These are phyloP conservation scores for Esox niger DNA, from an alignment of 2,113 vertebrate species.

Conservation along the genomic window DNA sequence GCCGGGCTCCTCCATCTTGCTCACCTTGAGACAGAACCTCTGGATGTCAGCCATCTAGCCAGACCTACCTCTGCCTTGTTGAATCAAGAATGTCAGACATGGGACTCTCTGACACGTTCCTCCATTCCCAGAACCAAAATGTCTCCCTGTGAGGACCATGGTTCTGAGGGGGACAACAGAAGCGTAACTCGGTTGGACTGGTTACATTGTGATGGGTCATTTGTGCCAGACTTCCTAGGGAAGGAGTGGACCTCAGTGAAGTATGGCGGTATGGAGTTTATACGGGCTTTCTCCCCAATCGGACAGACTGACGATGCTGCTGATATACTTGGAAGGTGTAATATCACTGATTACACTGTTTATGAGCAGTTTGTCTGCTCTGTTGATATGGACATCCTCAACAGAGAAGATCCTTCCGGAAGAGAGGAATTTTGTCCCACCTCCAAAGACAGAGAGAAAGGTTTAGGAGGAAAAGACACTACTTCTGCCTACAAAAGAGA, in stretches of 20 bases:
- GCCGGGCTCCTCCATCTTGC: neutral
- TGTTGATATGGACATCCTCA: conserved; percentile 24
- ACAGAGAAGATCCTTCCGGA: neutral
- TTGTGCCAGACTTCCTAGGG: conserved; percentile 19
- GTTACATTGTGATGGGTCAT: conserved; percentile 2
- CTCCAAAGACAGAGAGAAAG: neutral
- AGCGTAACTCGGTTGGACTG: neutral
- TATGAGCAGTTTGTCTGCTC: conserved; percentile 28
- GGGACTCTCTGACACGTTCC: neutral
- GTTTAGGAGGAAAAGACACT: neutral
- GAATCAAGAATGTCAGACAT: neutral
- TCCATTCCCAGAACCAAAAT: neutral
- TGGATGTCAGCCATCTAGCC: neutral
- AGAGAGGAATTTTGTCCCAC: neutral
- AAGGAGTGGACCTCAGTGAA: conserved; percentile 17
- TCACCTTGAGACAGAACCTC: neutral
- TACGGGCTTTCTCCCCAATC: conserved; percentile 1
- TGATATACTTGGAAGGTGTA: conserved; percentile 21
- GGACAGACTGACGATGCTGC: conserved; percentile 2
- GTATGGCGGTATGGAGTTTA: conserved; percentile 10
- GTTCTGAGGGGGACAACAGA: neutral
- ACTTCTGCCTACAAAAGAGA: neutral
- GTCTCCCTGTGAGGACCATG: neutral
- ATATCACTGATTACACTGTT: conserved; percentile 16
- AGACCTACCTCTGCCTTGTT: neutral